These are phyloP conservation scores for Lepidurus couesii DNA, from an alignment of 1,140 invertebrate genomes.

Conservation along the genomic window DNA sequence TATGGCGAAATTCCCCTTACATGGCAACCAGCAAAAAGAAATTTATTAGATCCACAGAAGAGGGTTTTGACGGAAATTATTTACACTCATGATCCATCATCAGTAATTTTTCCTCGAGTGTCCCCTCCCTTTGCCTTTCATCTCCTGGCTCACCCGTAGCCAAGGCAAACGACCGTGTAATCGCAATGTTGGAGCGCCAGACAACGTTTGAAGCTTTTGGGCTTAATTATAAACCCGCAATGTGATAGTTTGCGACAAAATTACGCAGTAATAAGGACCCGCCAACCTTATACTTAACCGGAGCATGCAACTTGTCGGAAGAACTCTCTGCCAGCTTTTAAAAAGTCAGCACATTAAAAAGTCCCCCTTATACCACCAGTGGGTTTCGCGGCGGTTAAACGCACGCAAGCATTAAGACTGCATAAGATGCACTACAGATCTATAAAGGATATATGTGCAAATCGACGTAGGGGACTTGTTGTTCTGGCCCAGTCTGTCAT, in stretches of 20 bases:
- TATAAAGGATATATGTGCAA: background rate
- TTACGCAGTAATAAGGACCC: background rate
- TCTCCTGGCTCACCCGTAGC: background rate
- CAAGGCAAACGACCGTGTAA: conserved; percentile 11
- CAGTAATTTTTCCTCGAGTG: background rate
- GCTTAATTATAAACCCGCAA: conserved; percentile 4
- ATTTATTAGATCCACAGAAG: no score
- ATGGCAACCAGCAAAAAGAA: no score
- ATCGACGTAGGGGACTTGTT: background rate
- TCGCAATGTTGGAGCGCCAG: background rate
- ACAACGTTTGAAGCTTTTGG: background rate
- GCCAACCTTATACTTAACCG: background rate
- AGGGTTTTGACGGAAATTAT: background rate
- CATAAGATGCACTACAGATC: no score
- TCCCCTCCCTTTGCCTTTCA: conserved; percentile 3
- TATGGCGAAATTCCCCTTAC: no score
- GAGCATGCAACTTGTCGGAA: no score
- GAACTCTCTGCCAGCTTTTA: no score
- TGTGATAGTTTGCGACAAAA: conserved; percentile 22
- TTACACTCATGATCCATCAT: background rate
- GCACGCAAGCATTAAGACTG: no score
- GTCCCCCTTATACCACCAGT: no score
- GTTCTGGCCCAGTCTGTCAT: background rate
- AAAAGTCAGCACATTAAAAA: no score
- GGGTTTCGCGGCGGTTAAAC: no score